Evolutionary conservation across 2,797 vertebrate species (phyloP), one percentile per base, ranked within the genome.

Genomic region (Protosalanx chinensis): DNA sequence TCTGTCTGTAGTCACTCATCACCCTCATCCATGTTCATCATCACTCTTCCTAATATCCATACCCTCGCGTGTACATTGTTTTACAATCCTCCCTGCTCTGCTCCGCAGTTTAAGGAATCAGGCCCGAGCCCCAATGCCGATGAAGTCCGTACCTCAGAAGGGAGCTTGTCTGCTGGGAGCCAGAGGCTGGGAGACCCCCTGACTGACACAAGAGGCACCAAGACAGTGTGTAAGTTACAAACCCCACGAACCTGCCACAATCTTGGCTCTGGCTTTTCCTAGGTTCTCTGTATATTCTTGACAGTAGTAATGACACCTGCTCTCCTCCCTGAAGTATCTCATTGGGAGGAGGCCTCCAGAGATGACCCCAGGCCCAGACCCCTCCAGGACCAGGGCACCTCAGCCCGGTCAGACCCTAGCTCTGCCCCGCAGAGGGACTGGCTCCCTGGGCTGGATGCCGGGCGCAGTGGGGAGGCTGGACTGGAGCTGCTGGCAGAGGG

Each of bases 351-450:
- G 27, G 78, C 53, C 20, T 75, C 37, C 5, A 66, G 68, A 64
- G 62, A 70, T 64, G 86, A 86, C 10, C 79, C 79, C 75, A 82
- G 79, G 72, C 32, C 78, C 23, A 83, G 79, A 73, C 33, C 78
- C 20, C 72, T 77, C 8, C 85, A 86, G 56, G 82, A 86, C 73
- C 82, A 82, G 81, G 75, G 62, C 59, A 81, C 84, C 10, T 12
- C 76, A 49, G 83, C 85, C 0, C 82, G 86, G 60, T 74, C 84
- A 65, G 86, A 91, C 67, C 77, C 83, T 63, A 81, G 73, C 66
- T 67, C 82, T 3, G 72, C 77, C 77, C 88, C 78, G 16, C 78
- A 85, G 51, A 80, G 77, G 18, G 85, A 89, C 62, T 90, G 87
- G 88, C 71, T 86, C 37, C 73, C 85, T 1, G 80, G 82, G 23